Evolutionary conservation across 2,797 vertebrate species (phyloP), one percentile per base, ranked within the genome.

Genomic region (Sebastes iracundus): DNA sequence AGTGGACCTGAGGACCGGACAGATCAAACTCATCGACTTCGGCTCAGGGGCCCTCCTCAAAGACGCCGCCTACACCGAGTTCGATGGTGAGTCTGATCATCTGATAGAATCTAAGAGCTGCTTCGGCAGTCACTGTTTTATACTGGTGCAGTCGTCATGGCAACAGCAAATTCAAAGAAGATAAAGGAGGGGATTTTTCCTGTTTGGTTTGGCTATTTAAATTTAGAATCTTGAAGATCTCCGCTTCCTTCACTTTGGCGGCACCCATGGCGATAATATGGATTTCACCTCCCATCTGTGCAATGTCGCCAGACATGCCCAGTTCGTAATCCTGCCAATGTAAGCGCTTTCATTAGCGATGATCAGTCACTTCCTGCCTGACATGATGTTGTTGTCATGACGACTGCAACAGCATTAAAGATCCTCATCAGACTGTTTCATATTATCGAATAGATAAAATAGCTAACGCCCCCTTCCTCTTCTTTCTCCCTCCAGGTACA

Each of bases 21-120:
- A 97, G 82, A 95, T 99, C 32, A 98, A 97, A 88, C 97, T 98
- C 58, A 98, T 99, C 22, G 98, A 99, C 93, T 99, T 99, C 25
- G 98, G 97, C 35, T 98, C 98, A 0, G 97, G 97, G 28, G 97
- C 98, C 2, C 90, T 98, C 16, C 97, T 99, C 81, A 97, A 97
- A 95, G 97, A 98, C 94, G 96, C 97, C 0, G 96, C 97, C 68
- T 99, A 99, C 94, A 99, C 97, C 0, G 97, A 99, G 77, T 99
- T 99, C 4, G 97, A 98, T 7, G 98, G 98, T 98, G 94, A 61
- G 88, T 82, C 38, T 38, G 28, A 22, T 10, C 6, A 38, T 33
- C 11, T 42, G 4, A 11, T 13, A 4, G 38, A 2, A 52, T 7
- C 25, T 13, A 23, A 23, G 22, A 38, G 22, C 33, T 46, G 35